A percentile compares a stretch with the other conserved stretches of the same genome.
These are phyloP conservation scores for Atethmia centrago DNA, from an alignment of 2,888 invertebrate species.

Conservation along the genomic window DNA sequence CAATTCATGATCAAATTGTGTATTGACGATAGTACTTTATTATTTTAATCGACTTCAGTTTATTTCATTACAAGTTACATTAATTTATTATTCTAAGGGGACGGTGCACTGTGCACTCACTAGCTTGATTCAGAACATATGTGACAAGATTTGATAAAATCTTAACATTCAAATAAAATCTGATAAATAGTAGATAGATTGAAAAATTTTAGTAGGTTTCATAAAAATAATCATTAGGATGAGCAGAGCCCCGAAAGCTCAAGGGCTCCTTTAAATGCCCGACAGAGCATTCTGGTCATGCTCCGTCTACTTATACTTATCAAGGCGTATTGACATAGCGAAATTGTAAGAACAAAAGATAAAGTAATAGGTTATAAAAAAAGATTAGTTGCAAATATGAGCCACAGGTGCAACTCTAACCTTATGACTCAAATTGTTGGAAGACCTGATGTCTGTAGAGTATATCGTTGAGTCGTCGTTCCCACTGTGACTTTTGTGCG, in stretches of 20 bases:
- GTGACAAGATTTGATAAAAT: neutral
- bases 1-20: slow-evolving; percentile 1
- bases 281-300: slow-evolving; percentile 6
- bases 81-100: neutral
- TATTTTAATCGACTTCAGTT: slow-evolving; percentile 7
- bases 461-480: slow-evolving; percentile 47
- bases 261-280: slow-evolving; percentile 40
- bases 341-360: neutral
- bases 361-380: slow-evolving; percentile 46
- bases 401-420: slow-evolving; percentile 48
- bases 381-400: slow-evolving; percentile 45
- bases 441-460: slow-evolving; percentile 57
- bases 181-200: neutral
- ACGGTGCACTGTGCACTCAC: neutral
- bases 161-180: neutral
- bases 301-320: neutral
- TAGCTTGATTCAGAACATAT: neutral
- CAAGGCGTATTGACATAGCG: neutral
- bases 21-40: slow-evolving; percentile 6
- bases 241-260: slow-evolving; percentile 39
- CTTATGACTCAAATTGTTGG: slow-evolving; percentile 62
- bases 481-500: slow-evolving; percentile 29
- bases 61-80: neutral
- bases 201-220: neutral
- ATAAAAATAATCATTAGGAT: neutral